Percentiles rank a stretch among this genome's conserved stretches.
Evolutionary conservation across 1,140 invertebrate genomes (phyloP).

Genomic region (Bursaphelenchus mucronatus): DNA sequence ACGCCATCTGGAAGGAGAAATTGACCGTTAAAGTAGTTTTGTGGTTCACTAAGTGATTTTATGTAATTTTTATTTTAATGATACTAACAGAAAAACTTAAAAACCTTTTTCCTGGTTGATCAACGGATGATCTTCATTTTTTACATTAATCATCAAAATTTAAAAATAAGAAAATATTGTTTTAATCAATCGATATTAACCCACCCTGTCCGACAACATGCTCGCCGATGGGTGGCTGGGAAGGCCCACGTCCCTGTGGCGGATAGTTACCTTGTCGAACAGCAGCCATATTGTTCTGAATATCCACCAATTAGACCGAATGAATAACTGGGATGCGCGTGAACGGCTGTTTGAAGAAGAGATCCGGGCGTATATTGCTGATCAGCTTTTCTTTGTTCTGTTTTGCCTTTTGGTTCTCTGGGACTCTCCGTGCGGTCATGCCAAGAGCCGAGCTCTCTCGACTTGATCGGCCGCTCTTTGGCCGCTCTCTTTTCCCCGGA

Average conservation of each 20-base stretch:
- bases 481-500: constrained; percentile 9
- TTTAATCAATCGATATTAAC: too few species aligned
- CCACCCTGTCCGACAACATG: constrained; percentile 11
- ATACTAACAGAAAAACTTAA: too few species aligned
- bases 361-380: constrained; percentile 46
- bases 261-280: constrained; percentile 33
- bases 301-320: too few species aligned
- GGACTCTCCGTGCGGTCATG: too few species aligned
- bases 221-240: neutral
- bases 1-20: constrained; percentile 2
- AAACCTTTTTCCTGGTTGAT: too few species aligned
- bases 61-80: too few species aligned
- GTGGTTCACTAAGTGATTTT: too few species aligned
- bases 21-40: too few species aligned
- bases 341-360: constrained; percentile 44
- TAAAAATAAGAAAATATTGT: neutral
- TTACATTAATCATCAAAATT: neutral
- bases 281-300: constrained; percentile 12
- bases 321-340: constrained; percentile 37
- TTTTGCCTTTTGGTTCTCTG: too few species aligned
- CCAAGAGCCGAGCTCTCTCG: constrained; percentile 25
- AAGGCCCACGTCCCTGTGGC: constrained; percentile 20
- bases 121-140: too few species aligned
- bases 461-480: constrained; percentile 40
- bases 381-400: constrained; percentile 21